Evolutionary conservation across 92 coral and sea anemone species (phyloP).

Genomic region (Bergia sp.): DNA sequence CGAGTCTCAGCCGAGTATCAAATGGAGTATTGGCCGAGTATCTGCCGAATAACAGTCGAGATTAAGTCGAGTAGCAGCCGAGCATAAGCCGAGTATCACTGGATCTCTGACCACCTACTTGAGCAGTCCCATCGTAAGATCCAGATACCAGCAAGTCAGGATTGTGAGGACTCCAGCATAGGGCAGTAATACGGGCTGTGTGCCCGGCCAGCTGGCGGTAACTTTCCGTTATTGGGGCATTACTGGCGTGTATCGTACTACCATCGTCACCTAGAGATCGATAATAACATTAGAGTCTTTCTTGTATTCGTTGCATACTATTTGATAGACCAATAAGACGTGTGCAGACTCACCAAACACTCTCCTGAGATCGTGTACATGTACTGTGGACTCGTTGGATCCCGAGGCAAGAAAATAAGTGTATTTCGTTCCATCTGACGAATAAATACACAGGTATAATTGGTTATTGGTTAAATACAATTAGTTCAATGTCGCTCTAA

Average conservation of each 20-base stretch:
- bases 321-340: not conserved
- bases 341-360: constrained; percentile 50
- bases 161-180: constrained; percentile 96
- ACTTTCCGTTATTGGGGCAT: constrained; percentile 70
- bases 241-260: constrained; percentile 16
- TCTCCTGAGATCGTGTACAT: constrained; percentile 83
- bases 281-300: not conserved
- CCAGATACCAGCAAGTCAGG: constrained; percentile 74
- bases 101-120: constrained; percentile 58
- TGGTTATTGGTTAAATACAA: not conserved
- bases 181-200: constrained; percentile 85
- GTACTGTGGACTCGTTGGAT: constrained; percentile 83
- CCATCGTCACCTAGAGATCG: constrained; percentile 18
- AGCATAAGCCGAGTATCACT: not conserved
- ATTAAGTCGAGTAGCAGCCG: no score
- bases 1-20: no score
- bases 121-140: constrained; percentile 97
- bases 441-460: not conserved
- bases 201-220: constrained; percentile 89
- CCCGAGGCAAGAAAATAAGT: constrained; percentile 86
- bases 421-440: constrained; percentile 38
- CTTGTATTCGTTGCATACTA: not conserved
- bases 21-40: no score
- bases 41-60: no score
- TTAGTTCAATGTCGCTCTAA: no score